Evolutionary conservation across 2,797 vertebrate species (phyloP), one percentile per base, ranked within the genome.

Genomic region (Helostoma temminkii): DNA sequence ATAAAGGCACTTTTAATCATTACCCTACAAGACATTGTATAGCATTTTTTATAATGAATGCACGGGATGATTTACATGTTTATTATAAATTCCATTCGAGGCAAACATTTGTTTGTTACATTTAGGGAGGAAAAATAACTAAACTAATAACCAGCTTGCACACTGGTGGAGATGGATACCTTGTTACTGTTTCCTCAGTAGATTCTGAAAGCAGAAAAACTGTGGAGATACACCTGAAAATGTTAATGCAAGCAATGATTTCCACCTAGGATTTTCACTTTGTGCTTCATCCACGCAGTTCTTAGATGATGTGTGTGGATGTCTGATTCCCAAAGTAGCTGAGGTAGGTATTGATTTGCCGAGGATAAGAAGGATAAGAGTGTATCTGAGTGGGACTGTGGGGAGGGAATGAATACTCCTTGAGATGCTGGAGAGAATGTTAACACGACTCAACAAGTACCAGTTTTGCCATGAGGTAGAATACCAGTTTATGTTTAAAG

Each of bases 261-360:
- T 81, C 74, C 81, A 86, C 83, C 48, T 64, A 69, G 78, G 78
- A 86, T 85, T 87, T 81, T 61, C 66, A 81, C 80, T 83, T 74
- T 85, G 76, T 85, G 87, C 82, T 63, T 73, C 83, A 83, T 80
- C n/a, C n/a, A n/a, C n/a, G n/a, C 66, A 54, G 76, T 75, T 87
- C 75, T 82, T 72, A 59, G 80, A 62, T 81, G 78, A 78, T 81
- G 79, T 79, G 80, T 88, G 81, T 57, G 83, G 71, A 90, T 77
- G 74, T 78, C 68, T 80, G 84, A 90, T 79, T 91, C 84, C 83
- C 86, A 84, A 83, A 89, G 87, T 82, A 89, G 80, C 84, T 82
- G 82, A 86, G 86, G 85, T 85, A 79, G 77, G 61, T 90, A 91
- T 91, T 84, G 90, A 92, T 92, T 88, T 90, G 78, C 83, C 58